Percentiles rank a stretch among this genome's conserved stretches.
These are phyloP conservation scores for Nomada fucata DNA, from an alignment of 2,888 invertebrate genomes.

Conservation along the genomic window DNA sequence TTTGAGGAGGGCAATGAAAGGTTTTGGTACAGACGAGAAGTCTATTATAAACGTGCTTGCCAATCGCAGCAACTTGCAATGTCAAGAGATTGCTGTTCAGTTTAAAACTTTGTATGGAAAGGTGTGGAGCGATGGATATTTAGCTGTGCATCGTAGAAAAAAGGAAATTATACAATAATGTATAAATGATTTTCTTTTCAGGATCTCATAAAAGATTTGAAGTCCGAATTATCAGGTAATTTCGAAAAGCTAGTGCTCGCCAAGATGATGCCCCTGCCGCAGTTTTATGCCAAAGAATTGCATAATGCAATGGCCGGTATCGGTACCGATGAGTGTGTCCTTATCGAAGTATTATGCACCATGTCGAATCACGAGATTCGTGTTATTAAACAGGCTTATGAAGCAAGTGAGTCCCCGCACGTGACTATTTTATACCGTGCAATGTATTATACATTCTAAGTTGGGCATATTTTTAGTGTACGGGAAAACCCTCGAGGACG, in stretches of 20 bases:
- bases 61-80: conserved; percentile 86
- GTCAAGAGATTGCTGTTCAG: conserved; percentile 86
- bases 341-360: conserved; percentile 87
- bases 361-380: conserved; percentile 86
- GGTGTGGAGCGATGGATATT: conserved; percentile 78
- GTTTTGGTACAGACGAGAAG: conserved; percentile 87
- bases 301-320: conserved; percentile 86
- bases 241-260: conserved; percentile 86
- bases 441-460: neutral
- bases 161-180: neutral
- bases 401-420: conserved; percentile 81
- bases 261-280: conserved; percentile 86
- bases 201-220: conserved; percentile 85
- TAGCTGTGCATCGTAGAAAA: neutral
- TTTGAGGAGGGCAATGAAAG: conserved; percentile 87
- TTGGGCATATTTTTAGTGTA: conserved; percentile 87
- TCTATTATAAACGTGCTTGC: conserved; percentile 87
- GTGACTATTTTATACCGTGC: neutral
- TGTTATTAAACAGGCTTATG: conserved; percentile 84
- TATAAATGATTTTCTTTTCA: conserved; percentile 42
- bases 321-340: conserved; percentile 86
- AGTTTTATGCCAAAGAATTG: conserved; percentile 86
- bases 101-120: conserved; percentile 89
- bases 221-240: conserved; percentile 86
- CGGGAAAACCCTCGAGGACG: conserved; percentile 91